Base-by-base conservation (phyloP, 2,797 vertebrate species). In the Remorina albescens region DNA sequence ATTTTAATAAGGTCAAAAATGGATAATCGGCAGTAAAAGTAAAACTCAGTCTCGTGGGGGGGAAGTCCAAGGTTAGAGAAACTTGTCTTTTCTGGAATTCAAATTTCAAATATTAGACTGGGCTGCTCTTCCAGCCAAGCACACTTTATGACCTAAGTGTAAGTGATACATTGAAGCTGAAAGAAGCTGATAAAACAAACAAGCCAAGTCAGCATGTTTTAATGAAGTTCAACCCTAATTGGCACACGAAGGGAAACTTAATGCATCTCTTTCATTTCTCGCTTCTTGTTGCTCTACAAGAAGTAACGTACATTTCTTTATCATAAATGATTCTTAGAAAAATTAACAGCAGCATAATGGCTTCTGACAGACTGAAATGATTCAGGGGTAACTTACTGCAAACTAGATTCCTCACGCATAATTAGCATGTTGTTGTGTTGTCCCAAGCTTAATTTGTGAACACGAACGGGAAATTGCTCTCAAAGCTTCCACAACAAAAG, bases 1-100 rank as follows among this genome's bases (percentile, higher is more conserved):
- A 91, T 86, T 88, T 83, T 92, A 86, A 88, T 85, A 82, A 91
- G 89, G 89, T 92, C 86, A 92, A 74, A 86, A 81, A 64, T 12
- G 44, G 74, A 86, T 85, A 71, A 88, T 65, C 26, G 23, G 41
- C 47, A 41, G 67, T 42, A 76, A 72, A 82, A 85, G 57, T 75
- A 26, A 72, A 88, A 77, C 56, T 79, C 65, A 56, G 54, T 71
- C 59, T 80, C 60, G 64, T 30, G 58, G 47, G 41, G 13, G 54
- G 21, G 51, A 84, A 70, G 67, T 76, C 68, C 84, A 75, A 85
- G 64, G 78, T 84, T 80, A 74, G n/a, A 74, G 30, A 77, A 80
- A 67, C 25, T 54, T 78, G 64, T 81, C 49, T 50, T 80, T 79
- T 46, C 6, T 39, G 77, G 37, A 69, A 71, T 79, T 62, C 74